A percentile compares a stretch with the other conserved stretches of the same genome.
Conservation (phyloP, 2,797 vertebrate genomes). For the Gadopsis marmoratus region DNA sequence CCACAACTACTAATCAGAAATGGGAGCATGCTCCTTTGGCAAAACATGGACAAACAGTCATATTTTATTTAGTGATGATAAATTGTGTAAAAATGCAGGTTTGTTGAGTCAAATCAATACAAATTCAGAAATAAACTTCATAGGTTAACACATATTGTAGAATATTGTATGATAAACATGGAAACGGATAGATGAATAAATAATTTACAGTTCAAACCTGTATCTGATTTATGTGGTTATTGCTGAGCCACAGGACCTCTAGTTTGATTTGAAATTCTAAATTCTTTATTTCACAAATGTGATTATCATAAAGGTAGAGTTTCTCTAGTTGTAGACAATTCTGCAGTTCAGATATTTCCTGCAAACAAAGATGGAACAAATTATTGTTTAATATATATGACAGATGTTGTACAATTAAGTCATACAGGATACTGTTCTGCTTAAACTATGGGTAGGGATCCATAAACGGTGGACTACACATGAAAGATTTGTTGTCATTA, state of each 20-base stretch:
- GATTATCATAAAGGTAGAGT: constrained; percentile 88
- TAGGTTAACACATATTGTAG: not conserved
- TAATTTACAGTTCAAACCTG: constrained; percentile 72
- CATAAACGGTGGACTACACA: not conserved
- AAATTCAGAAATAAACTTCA: not conserved
- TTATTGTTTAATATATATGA: not conserved
- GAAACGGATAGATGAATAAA: not conserved
- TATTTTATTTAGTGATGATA: constrained; percentile 1
- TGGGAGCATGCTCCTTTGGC: not conserved
- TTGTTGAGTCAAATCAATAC: not conserved
- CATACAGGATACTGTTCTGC: not conserved
- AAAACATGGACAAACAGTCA: not conserved
- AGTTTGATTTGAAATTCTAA: constrained; percentile 81
- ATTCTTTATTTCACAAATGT: constrained; percentile 86
- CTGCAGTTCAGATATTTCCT: constrained; percentile 87
- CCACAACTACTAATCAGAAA: constrained; percentile 7
- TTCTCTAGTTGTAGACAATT: constrained; percentile 86
- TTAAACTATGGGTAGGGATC: not conserved
- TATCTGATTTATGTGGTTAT: constrained; percentile 86
- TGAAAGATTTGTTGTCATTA: not conserved
- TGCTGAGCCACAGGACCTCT: constrained; percentile 88
- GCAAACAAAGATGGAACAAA: constrained; percentile 30
- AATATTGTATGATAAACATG: not conserved
- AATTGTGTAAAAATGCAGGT: not conserved
- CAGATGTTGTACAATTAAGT: not conserved